A percentile compares a stretch with the other conserved stretches of the same genome.
phyloP scores from a whole-genome alignment of 2,113 vertebrate species.

The Acanthisitta chloris region DNA sequence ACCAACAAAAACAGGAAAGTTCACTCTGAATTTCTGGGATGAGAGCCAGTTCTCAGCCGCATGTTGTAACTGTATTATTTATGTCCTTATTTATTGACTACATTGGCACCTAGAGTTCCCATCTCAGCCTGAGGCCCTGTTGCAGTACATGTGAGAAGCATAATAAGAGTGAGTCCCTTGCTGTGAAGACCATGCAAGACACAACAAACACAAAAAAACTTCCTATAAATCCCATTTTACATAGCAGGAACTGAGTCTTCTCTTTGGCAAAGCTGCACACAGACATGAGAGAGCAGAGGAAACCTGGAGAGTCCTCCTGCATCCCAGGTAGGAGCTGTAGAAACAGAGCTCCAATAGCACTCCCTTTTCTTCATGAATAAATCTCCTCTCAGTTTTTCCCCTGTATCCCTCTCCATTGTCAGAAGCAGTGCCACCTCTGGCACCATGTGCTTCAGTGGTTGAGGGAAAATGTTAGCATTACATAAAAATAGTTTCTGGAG shows the following conservation, averaged over 20 bases:
- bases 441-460: not conserved
- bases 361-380: not conserved
- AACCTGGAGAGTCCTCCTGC: fast-evolving
- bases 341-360: not conserved
- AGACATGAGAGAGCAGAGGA: not conserved
- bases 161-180: not conserved
- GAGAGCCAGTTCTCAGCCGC: conserved; percentile 35
- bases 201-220: not conserved
- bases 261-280: not conserved
- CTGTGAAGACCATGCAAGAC: not conserved
- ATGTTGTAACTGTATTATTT: conserved; percentile 43
- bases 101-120: conserved; percentile 37
- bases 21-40: conserved; percentile 45
- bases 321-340: not conserved
- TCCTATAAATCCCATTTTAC: not conserved
- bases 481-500: not conserved
- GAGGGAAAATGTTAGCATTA: conserved; percentile 20
- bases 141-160: not conserved
- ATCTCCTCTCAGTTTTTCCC: not conserved
- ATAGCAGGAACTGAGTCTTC: not conserved
- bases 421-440: not conserved
- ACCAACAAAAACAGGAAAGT: conserved; percentile 12
- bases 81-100: conserved; percentile 57
- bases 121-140: not conserved
- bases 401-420: not conserved